A percentile compares a stretch with the other conserved stretches of the same genome.
phyloP scores from a whole-genome alignment of 2,797 vertebrate genomes.

The Melanotaenia nigrans region DNA sequence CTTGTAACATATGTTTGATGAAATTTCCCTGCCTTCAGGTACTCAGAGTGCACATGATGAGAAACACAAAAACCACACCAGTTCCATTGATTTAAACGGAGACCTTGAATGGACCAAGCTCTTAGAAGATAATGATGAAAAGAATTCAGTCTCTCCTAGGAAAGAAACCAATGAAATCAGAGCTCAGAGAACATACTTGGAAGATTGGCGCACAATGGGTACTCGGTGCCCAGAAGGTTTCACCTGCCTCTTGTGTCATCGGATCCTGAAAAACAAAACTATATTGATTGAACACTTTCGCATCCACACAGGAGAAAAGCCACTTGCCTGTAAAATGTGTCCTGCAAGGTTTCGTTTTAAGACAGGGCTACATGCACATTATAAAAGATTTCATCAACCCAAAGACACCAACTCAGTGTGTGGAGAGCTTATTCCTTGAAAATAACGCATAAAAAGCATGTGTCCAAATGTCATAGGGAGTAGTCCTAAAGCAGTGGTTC shows the following conservation, averaged over 20 bases:
- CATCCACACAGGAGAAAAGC: constrained; percentile 59
- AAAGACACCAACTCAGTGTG: no score
- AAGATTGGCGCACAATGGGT: background rate
- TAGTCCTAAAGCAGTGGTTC: no score
- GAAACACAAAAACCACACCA: background rate
- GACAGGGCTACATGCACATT: background rate
- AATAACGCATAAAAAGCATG: no score
- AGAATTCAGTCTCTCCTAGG: background rate
- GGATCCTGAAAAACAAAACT: background rate
- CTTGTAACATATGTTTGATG: constrained; percentile 45
- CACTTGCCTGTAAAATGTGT: constrained; percentile 34
- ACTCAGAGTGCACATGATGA: constrained; percentile 14
- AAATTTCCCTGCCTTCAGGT: constrained; percentile 5
- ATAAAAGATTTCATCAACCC: background rate
- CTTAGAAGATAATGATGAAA: constrained; percentile 27
- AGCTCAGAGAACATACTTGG: background rate
- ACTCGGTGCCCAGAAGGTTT: background rate
- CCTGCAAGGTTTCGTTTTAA: constrained; percentile 18
- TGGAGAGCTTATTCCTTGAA: no score
- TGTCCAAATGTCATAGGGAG: no score
- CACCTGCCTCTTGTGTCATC: background rate
- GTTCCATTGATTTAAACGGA: background rate
- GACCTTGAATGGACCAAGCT: constrained; percentile 48
- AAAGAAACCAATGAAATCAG: background rate
- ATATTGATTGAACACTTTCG: constrained; percentile 38